These are phyloP conservation scores for Homarus gammarus DNA, from an alignment of 2,888 invertebrate species.

Conservation along the genomic window DNA sequence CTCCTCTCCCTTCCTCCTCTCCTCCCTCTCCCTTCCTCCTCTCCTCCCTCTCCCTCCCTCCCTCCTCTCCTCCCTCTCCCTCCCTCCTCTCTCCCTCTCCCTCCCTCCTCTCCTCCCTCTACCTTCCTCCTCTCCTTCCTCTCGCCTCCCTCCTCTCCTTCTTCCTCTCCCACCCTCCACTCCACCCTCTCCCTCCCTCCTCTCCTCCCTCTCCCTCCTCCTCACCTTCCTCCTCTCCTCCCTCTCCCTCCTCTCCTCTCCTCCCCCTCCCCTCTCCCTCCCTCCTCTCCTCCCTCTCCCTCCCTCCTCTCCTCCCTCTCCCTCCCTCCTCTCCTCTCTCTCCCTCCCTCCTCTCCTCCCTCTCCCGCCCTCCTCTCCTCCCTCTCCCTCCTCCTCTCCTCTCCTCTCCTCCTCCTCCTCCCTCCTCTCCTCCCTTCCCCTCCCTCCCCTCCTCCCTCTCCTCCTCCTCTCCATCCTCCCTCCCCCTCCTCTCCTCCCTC, in stretches of 20 bases:
- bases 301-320: not conserved
- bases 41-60: not conserved
- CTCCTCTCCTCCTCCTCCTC: not conserved
- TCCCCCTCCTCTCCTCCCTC: not conserved
- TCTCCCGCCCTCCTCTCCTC: not conserved
- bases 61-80: not conserved
- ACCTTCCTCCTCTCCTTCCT: no score
- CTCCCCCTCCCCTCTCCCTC: not conserved
- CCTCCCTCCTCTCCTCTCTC: not conserved
- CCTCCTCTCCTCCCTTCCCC: not conserved
- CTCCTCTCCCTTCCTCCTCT: not conserved
- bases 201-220: not conserved
- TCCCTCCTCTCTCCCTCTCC: not conserved
- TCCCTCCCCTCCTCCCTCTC: not conserved
- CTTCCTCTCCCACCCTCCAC: not conserved
- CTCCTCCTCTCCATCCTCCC: not conserved
- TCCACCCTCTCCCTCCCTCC: not conserved
- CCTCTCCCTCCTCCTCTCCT: not conserved
- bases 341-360: not conserved
- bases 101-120: not conserved
- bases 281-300: not conserved
- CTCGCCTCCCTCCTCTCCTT: not conserved
- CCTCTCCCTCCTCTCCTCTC: not conserved
- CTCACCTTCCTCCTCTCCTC: not conserved
- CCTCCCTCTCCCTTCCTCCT: not conserved